Evolutionary conservation across 92 coral and sea anemone species (phyloP), one percentile per base, ranked within the genome.

Genomic region (Parazoanthus swiftii): DNA sequence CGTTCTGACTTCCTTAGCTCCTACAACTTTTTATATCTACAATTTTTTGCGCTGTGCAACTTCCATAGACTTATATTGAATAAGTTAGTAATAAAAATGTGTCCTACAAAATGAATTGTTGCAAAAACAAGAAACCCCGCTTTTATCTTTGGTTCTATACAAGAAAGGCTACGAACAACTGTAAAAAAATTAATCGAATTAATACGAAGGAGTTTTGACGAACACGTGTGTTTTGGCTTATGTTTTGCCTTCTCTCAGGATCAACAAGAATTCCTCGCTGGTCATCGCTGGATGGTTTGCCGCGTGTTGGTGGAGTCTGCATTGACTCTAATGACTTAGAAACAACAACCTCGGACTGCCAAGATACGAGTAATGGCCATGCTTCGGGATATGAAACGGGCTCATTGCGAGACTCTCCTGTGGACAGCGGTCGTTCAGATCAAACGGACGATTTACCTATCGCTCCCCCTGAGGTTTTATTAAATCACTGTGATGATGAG

Each of bases 201-300:
- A 46, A 6, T 46, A 46, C 51, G 11, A 74, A 75, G 26, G 20
- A 6, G n/a, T 75, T 43, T 75, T 14, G 42, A 51, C 58, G 6
- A 65, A 6, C 15, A 15, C 0, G 20, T 48, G 8, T 36, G 35
- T n/a, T 70, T 59, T 33, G 7, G 15, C 48, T 70, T 86, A 4
- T 80, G 85, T 4, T 35, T 48, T 54, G 37, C 72, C 16, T 13
- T 48, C 20, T 26, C 51, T 21, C 86, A 91, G 94, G 91, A 65
- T 82, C 90, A 42, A 59, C 89, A 51, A 25, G 59, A 56, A 89
- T 93, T n/a, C 99, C 99, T 50, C 92, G 98, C 2, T 97, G 99
- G 99, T 97, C 99, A 15, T 97, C 99, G 0, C 80, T 97, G 70
- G 97, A 97, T 73, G 99, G 94, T 43, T 90, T 97, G 56, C 99